Evolutionary conservation across 2,888 invertebrate species (phyloP), one percentile per base, ranked within the genome.

Genomic region (Philereme transversata): DNA sequence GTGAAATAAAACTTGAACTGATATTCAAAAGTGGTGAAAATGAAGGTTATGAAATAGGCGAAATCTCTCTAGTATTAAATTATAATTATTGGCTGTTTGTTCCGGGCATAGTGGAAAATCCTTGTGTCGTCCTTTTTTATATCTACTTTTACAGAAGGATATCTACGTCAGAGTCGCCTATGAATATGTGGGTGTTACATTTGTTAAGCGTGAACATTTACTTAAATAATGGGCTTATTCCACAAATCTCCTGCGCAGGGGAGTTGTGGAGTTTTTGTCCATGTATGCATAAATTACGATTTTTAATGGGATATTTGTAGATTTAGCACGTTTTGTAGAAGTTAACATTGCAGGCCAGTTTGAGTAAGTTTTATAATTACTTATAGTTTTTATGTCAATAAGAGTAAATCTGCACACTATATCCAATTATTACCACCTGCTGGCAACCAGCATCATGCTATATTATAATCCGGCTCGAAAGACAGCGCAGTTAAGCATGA

Each of bases 401-500:
- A n/a, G 22, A 22, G 22, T 22, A 22, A 22, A 22, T 22, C 1
- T 22, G 22, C 22, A 22, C 22, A 22, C 22, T 22, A 22, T 22
- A 22, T 22, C 22, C 1, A 22, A 22, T 22, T 22, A 22, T 22
- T 22, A 22, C 22, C 22, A 7, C 7, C 40, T 40, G 8, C 33
- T 40, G 4, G 7, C 22, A 6, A n/a, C 34, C 46, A 10, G 11
- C 33, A 51, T 40, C 33, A 51, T 43, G 51, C 51, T 22, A 22
- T 22, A 22, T 22, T 22, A 55, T 41, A 36, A 47, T 52, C 56
- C 51, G 44, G 52, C 48, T 61, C 45, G 43, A 56, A 52, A 35
- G 10, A 61, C 56, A 44, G 51, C 10, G 40, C 8, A 8, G 40
- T 40, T 8, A 40, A 8, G 40, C 36, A 38, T 38, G 36, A 40